Evolutionary conservation across 2,888 invertebrate genomes (phyloP), one percentile per base, ranked within the genome.

Genomic region (Eupithecia abbreviata): DNA sequence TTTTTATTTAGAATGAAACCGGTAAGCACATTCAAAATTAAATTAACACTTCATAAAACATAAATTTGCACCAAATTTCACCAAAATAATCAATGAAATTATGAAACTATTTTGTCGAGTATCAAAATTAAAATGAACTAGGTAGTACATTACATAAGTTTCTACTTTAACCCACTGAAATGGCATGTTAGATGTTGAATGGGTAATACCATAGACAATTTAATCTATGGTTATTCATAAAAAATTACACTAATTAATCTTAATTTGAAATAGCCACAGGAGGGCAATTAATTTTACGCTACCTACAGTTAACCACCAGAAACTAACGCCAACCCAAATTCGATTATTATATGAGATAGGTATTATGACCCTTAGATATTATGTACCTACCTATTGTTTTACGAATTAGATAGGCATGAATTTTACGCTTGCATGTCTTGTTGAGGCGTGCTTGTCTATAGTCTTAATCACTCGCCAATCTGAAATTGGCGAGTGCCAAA

Each of bases 1-100:
- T 71, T 49, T 77, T 74, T 74, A 71, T 77, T 76, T 76, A 12
- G 12, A 69, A 62, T 76, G 42, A 72, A 67, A 72, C 72, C n/a
- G 42, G 15, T 49, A 58, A 41, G 47, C 45, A 51, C 43, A 55
- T 75, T 71, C 65, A 72, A 43, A 72, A 41, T 71, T 68, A 58
- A 42, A 72, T 76, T 69, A 69, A 69, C 66, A 76, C 71, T 73
- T 73, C 66, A 73, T 67, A 42, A 76, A 71, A 70, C 70, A 30
- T 73, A 66, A 73, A 76, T 45, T 71, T n/a, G 76, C 76, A 76
- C 30, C 58, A 4, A 68, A 43, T 13, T 70, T 69, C 49, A 69
- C 49, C 0, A 9, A 68, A 43, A 45, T 45, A 30, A 68, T 68
- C 67, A 67, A n/a, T n/a, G 13, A 68, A 66, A 71, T 30, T 47